A percentile compares a stretch with the other conserved stretches of the same genome.
These are phyloP conservation scores for Amiota communis DNA, from an alignment of 2,888 invertebrate species.

Conservation along the genomic window DNA sequence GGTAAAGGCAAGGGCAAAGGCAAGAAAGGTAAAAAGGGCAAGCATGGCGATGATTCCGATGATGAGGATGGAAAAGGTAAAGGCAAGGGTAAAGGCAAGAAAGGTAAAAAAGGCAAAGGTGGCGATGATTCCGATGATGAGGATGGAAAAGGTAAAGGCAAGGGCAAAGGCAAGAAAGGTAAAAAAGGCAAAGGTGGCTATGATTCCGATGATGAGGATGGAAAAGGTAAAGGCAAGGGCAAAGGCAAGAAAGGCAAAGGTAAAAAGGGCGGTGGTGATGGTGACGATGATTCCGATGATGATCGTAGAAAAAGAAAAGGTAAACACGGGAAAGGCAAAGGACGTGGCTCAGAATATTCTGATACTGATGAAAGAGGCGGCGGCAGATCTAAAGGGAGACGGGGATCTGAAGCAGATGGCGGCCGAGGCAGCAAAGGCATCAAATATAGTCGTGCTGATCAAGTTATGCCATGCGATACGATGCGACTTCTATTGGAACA, in stretches of 20 bases:
- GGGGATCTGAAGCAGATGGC: not conserved
- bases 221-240: constrained; percentile 5
- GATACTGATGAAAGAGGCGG: not conserved
- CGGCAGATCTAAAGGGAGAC: too few relatives aligned
- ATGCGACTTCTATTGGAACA: too few relatives aligned
- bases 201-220: not conserved
- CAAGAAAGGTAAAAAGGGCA: not conserved
- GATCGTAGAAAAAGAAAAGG: constrained; percentile 39
- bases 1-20: constrained; percentile 18
- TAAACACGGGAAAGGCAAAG: constrained; percentile 31
- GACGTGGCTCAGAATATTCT: not conserved
- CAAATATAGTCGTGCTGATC: not conserved
- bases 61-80: constrained; percentile 26
- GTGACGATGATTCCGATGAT: not conserved
- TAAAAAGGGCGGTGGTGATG: not conserved
- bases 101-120: constrained; percentile 8
- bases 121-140: constrained; percentile 2
- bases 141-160: not conserved
- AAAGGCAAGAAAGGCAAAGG: not conserved
- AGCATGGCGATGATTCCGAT: not conserved
- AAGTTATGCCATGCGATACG: too few relatives aligned
- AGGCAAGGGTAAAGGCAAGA: constrained; percentile 16
- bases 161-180: not conserved
- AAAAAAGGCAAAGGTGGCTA: constrained; percentile 12
- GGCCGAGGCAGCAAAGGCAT: not conserved